These are phyloP conservation scores for Augochlorella aurata DNA, from an alignment of 2,888 invertebrate genomes.

Conservation along the genomic window DNA sequence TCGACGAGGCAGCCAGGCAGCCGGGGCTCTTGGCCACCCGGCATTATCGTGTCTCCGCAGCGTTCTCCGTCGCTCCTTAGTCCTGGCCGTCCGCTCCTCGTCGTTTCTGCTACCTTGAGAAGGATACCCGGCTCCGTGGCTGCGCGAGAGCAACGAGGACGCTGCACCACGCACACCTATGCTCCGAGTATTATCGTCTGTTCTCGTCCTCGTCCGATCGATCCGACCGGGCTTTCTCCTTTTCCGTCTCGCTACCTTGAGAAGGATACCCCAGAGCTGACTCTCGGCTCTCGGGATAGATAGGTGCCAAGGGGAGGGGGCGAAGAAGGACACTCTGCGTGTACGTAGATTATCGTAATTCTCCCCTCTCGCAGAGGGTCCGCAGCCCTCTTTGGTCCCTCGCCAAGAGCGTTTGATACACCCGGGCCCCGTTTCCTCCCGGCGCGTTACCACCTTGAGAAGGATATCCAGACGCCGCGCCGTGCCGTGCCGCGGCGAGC, in stretches of 20 bases:
- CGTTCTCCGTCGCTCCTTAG: slow-evolving; percentile 36
- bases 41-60: slow-evolving; percentile 71
- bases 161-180: slow-evolving; percentile 46
- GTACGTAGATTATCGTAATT: slow-evolving; percentile 61
- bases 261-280: slow-evolving; percentile 61
- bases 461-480: slow-evolving; percentile 57
- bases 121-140: slow-evolving; percentile 48
- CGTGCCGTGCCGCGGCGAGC: slow-evolving; percentile 9
- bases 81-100: slow-evolving; percentile 23
- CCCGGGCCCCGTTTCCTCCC: not conserved
- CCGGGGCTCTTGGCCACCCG: slow-evolving; percentile 74
- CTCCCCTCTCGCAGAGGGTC: slow-evolving; percentile 12
- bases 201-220: slow-evolving; percentile 21
- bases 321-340: slow-evolving; percentile 58
- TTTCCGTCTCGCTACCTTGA: slow-evolving; percentile 69
- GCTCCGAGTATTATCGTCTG: slow-evolving; percentile 52
- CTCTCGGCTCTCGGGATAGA: slow-evolving; percentile 12
- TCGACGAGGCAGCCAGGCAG: slow-evolving; percentile 70
- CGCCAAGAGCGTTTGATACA: not conserved
- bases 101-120: slow-evolving; percentile 56
- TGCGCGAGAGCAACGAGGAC: slow-evolving; percentile 50
- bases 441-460: slow-evolving; percentile 57
- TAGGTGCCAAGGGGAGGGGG: slow-evolving; percentile 13
- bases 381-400: not conserved
- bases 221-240: slow-evolving; percentile 36